Base-by-base conservation (phyloP, 2,888 invertebrate species). In the Eilema caniola region DNA sequence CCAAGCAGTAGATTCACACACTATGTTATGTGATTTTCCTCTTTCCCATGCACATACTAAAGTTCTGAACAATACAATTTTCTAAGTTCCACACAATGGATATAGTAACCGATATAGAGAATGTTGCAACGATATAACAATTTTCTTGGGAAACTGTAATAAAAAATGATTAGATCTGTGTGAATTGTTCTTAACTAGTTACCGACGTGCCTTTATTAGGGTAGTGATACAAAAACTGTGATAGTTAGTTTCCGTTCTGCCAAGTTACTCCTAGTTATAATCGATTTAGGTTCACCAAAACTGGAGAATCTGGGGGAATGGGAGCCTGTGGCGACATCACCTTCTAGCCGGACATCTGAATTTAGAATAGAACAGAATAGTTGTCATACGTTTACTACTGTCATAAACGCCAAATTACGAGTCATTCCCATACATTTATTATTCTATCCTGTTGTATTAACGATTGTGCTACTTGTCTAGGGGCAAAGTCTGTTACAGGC, bases 81-180 rank as follows among this genome's bases (percentile, higher is more conserved):
- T 62, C 66, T 47, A 60, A 62, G 57, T 47, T 66, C 56, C 69
- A 20, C 28, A 72, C 69, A 80, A 80, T 80, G 70, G 70, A 62
- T 71, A 74, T 65, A 68, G 63, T 77, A 64, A 73, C 82, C 67
- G 14, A 77, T 63, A 73, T 79, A 47, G n/a, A 23, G 33, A 71
- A 59, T 81, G 82, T 67, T 69, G 78, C 75, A 81, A 82, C 31
- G 61, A 71, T 74, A 70, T 65, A 77, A 72, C 65, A 71, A 67
- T 71, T 72, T 74, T 77, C 78, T 75, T 81, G 81, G 62, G 81
- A 81, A 81, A 82, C 78, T 75, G 72, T 70, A 67, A 78, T 81
- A 81, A 83, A 80, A 81, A 81, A 82, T 73, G 74, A 78, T 78
- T 80, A 76, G 69, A 66, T 82, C 71, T 75, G 83, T 81, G 83